phyloP scores from a whole-genome alignment of 1,140 invertebrate species.

The Hypothenemus hampei region DNA sequence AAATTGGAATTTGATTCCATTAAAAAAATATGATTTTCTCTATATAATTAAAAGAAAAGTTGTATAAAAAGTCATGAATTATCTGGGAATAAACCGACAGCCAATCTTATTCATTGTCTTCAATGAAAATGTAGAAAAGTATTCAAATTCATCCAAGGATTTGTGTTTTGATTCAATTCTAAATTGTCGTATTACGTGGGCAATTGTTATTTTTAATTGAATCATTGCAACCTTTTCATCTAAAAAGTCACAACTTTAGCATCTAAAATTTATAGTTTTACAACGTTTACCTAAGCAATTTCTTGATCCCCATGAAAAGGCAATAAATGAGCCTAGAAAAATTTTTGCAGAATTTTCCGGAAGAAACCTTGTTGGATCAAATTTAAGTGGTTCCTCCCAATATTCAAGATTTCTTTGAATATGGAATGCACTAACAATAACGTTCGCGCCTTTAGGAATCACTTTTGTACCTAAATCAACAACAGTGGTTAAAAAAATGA shows the following conservation, averaged over 20 bases:
- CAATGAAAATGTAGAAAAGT: not conserved
- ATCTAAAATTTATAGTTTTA: not conserved
- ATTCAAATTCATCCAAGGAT: not conserved
- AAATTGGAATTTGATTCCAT: too few relatives aligned
- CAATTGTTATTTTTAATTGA: not conserved
- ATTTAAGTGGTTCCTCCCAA: slow-evolving; percentile 53
- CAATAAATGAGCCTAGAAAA: slow-evolving; percentile 53
- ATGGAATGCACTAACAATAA: slow-evolving; percentile 3
- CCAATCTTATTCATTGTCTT: not conserved
- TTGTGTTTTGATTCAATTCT: not conserved
- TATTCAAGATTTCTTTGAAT: slow-evolving; percentile 13
- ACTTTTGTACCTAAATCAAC: slow-evolving; percentile 1
- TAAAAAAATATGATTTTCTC: too few relatives aligned
- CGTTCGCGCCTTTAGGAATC: slow-evolving; percentile 5
- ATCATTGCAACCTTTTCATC: not conserved
- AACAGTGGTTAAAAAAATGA: too few relatives aligned
- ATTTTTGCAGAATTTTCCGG: slow-evolving; percentile 48
- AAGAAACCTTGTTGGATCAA: slow-evolving; percentile 64
- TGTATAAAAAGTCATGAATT: too few relatives aligned
- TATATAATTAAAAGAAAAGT: too few relatives aligned
- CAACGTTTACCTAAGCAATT: slow-evolving; percentile 55
- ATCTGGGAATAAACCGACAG: not conserved
- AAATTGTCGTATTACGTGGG: not conserved
- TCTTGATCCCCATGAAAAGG: slow-evolving; percentile 59
- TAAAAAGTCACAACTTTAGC: too few relatives aligned